Evolutionary conservation across 2,113 vertebrate species (phyloP).

Genomic region (Prionailurus viverrinus): DNA sequence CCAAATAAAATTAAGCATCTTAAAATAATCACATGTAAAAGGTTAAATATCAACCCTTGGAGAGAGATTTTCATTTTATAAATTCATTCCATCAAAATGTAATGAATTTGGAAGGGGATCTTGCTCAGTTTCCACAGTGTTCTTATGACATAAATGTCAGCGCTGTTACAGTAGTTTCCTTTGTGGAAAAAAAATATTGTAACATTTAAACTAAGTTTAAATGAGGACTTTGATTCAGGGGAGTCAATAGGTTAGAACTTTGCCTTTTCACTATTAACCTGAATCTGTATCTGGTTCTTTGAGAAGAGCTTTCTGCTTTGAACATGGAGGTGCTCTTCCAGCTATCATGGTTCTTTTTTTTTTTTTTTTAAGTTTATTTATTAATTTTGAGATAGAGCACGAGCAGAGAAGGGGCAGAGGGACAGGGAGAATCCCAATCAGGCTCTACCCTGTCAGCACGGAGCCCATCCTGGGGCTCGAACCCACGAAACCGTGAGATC

Average conservation of each 20-base stretch:
- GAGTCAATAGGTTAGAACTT: background rate
- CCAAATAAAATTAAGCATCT: constrained; percentile 27
- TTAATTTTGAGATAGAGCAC: too few relatives aligned
- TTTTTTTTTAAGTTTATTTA: too few relatives aligned
- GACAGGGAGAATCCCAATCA: too few relatives aligned
- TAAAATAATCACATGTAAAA: constrained; percentile 20
- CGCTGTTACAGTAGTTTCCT: background rate
- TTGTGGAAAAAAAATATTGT: constrained; percentile 25
- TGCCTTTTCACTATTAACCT: background rate
- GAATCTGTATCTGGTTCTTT: background rate
- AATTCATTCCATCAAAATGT: constrained; percentile 45
- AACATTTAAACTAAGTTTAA: constrained; percentile 34
- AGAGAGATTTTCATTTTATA: background rate
- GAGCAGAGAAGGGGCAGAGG: too few relatives aligned
- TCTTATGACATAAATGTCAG: background rate
- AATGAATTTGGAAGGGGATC: constrained; percentile 7
- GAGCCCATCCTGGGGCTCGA: too few relatives aligned
- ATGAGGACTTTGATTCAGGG: constrained; percentile 8
- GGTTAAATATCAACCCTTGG: constrained; percentile 6
- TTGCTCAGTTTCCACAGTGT: background rate
- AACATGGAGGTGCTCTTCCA: background rate
- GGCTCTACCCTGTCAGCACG: too few relatives aligned
- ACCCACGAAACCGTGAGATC: too few relatives aligned
- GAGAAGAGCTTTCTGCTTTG: background rate
- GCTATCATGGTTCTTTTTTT: background rate